Evolutionary conservation across 2,888 invertebrate species (phyloP).

Genomic region (Ornithoptera priamus): DNA sequence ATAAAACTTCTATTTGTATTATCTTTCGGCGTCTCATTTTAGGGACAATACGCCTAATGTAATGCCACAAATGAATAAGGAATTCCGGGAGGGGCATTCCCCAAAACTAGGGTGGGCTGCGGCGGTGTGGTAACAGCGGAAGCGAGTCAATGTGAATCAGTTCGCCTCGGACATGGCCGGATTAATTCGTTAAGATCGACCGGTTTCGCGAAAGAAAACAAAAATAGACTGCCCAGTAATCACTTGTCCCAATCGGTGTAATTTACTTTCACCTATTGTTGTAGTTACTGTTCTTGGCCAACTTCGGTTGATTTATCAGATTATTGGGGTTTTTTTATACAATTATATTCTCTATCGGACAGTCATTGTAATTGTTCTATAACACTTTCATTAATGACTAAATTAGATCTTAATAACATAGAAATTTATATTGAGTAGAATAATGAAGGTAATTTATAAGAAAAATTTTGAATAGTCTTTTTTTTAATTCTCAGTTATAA

Average conservation of each 20-base stretch:
- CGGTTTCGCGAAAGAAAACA: conserved; percentile 54
- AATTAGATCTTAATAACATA: not conserved
- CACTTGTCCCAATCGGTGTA: conserved; percentile 50
- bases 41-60: conserved; percentile 69
- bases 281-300: conserved; percentile 3
- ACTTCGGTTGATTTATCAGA: conserved; percentile 26
- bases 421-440: not conserved
- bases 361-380: not conserved
- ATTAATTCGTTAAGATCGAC: conserved; percentile 63
- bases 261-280: conserved; percentile 62
- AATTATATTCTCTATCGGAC: not conserved
- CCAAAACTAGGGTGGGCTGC: conserved; percentile 45
- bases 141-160: conserved; percentile 52
- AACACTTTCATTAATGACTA: not conserved
- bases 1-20: conserved; percentile 44
- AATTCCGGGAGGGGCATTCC: conserved; percentile 59
- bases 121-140: conserved; percentile 46
- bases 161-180: conserved; percentile 48
- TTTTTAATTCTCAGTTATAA: not conserved
- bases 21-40: conserved; percentile 63
- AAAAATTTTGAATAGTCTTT: not conserved
- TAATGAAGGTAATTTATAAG: not conserved
- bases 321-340: not conserved
- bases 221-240: conserved; percentile 57
- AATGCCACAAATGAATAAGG: conserved; percentile 72